Percentiles rank a stretch among this genome's conserved stretches.
These are phyloP conservation scores for Escarpia spicata DNA, from an alignment of 2,888 invertebrate species.

Conservation along the genomic window DNA sequence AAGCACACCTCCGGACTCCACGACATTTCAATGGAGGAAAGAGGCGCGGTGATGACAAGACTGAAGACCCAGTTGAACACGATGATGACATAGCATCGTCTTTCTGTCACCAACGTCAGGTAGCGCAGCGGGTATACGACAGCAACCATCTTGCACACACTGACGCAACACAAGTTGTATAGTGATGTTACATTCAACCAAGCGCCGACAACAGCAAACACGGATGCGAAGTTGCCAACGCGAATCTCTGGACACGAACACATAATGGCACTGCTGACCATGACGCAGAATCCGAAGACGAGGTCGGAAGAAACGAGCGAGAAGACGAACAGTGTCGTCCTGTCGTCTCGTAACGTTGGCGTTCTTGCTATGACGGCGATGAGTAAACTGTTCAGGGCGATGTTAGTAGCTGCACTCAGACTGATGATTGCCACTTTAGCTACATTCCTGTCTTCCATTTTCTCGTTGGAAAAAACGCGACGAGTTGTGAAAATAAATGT, in stretches of 20 bases:
- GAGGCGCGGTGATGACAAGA: not conserved
- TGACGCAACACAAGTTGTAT: not conserved
- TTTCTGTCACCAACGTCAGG: not conserved
- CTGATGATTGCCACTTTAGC: not conserved
- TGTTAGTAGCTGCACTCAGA: not conserved
- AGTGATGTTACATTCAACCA: not conserved
- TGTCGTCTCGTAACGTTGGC: not conserved
- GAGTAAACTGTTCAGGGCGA: not conserved
- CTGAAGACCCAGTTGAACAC: not conserved
- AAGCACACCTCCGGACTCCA: not conserved
- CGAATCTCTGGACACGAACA: not conserved
- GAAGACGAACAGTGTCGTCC: not conserved
- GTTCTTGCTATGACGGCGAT: not conserved
- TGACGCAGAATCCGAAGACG: not conserved
- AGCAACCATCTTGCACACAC: not conserved
- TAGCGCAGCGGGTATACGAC: not conserved
- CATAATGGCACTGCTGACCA: not conserved
- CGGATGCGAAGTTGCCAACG: not conserved
- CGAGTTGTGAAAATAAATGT: not conserved
- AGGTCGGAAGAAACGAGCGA: not conserved
- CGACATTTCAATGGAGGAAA: not conserved
- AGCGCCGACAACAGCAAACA: not conserved
- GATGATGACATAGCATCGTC: not conserved
- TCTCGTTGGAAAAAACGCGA: conserved; percentile 21
- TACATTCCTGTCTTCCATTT: not conserved